A percentile compares a stretch with the other conserved stretches of the same genome.
phyloP scores from a whole-genome alignment of 1,140 invertebrate genomes.

The Drosophila murphyi region DNA sequence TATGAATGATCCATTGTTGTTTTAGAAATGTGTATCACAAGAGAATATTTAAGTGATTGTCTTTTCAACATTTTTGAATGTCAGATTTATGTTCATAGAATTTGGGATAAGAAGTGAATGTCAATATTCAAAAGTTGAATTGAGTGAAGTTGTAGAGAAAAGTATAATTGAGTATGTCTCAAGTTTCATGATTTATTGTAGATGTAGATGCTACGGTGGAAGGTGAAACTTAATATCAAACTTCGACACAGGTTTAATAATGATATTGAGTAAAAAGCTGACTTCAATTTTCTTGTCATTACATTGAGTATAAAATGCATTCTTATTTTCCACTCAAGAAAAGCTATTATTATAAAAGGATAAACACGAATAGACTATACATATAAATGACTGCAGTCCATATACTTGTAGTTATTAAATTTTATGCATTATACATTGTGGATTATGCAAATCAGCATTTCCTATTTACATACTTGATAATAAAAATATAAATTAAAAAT shows the following conservation, averaged over 20 bases:
- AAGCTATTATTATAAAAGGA: neutral
- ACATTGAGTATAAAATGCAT: neutral
- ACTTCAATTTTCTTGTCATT: neutral
- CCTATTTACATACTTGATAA: constrained; percentile 77
- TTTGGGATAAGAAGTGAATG: neutral
- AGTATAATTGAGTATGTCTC: neutral
- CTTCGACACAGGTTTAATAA: neutral
- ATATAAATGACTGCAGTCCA: constrained; percentile 63
- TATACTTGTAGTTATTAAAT: constrained; percentile 49
- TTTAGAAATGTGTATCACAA: neutral
- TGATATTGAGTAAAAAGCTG: neutral
- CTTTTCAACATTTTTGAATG: neutral
- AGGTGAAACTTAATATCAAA: neutral
- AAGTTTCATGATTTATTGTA: neutral
- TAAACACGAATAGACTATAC: constrained; percentile 34
- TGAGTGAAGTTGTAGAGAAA: no score
- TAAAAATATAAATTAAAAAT: constrained; percentile 67
- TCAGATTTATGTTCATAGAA: constrained; percentile 10
- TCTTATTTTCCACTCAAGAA: neutral
- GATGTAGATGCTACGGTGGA: neutral
- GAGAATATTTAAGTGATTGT: neutral
- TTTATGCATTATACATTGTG: constrained; percentile 22
- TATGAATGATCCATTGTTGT: neutral
- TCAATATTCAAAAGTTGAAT: neutral
- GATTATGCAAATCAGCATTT: constrained; percentile 67